Evolutionary conservation across 2,797 vertebrate genomes (phyloP).

Genomic region (Crossoptilon crossoptilon): DNA sequence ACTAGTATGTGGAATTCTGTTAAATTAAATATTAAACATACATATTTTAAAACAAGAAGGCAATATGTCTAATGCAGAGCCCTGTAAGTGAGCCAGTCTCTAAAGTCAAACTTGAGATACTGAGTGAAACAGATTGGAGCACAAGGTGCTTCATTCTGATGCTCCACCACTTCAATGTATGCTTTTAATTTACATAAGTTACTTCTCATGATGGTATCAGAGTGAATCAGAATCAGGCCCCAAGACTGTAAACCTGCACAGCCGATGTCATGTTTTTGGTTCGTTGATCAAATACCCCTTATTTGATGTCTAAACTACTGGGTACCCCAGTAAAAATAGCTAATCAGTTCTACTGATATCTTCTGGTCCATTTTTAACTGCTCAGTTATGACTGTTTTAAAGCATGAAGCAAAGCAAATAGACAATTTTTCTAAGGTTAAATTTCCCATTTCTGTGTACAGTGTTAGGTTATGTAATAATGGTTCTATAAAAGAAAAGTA

Average conservation of each 20-base stretch:
- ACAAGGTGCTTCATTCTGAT: not conserved
- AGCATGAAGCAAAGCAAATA: slow-evolving; percentile 52
- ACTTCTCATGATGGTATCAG: not conserved
- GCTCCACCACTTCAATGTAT: not conserved
- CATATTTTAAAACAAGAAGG: slow-evolving; percentile 47
- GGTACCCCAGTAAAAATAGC: not conserved
- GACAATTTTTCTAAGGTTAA: slow-evolving; percentile 50
- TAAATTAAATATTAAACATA: slow-evolving; percentile 53
- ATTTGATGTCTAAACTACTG: not conserved
- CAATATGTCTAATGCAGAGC: slow-evolving; percentile 50
- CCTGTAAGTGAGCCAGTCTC: slow-evolving; percentile 46
- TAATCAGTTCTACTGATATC: not conserved
- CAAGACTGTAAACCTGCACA: not conserved
- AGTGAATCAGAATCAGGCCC: not conserved
- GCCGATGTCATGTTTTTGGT: not conserved
- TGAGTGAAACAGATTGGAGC: not conserved
- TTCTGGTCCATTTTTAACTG: slow-evolving; percentile 38
- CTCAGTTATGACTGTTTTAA: slow-evolving; percentile 19
- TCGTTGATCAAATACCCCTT: slow-evolving; percentile 26
- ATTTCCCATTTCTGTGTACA: slow-evolving; percentile 41
- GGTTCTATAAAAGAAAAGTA: slow-evolving; percentile 33
- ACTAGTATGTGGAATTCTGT: slow-evolving; percentile 32
- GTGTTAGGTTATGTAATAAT: slow-evolving; percentile 38
- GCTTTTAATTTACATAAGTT: not conserved
- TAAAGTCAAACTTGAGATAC: not conserved